Base-by-base conservation (phyloP, 2,113 vertebrate genomes). In the Asarcornis scutulata region DNA sequence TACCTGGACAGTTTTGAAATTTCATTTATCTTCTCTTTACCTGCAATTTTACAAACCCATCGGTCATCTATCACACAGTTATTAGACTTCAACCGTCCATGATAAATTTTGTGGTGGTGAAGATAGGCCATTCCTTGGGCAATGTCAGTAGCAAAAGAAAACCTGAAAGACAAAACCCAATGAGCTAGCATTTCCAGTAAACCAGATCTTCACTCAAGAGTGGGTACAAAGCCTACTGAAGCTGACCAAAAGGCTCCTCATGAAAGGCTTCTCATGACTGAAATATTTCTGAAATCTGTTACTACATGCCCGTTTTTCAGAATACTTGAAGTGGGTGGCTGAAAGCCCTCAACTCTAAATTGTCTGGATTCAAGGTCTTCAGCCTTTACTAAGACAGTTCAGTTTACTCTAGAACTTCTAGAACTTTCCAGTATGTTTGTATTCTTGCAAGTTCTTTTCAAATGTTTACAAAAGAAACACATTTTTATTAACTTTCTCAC, bases 11-110 rank as follows among this genome's bases (percentile, higher is more conserved):
- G 10, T 58, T 89, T 27, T 27, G 9, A 78, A 69, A 32, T 7
- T 22, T 53, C 86, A 5, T 59, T 83, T 73, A 34, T 60, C 3
- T 89, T 67, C 18, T 60, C 8, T 85, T 96, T 96, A 98, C 98
- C 98, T 97, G 98, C 97, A 96, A 99, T 98, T 97, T 99, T 99
- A 96, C 98, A 99, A 94, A 98, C 98, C 98, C 98, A 99, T 87
- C 97, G 97, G 92, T 98, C 98, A 75, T 99, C 98, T 53, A 98
- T 96, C 18, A 99, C 98, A 83, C 98, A 99, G 96, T 99, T 99
- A 11, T 92, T 94, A 17, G 98, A 99, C 83, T 98, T 99, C 59
- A 99, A 91, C 26, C 96, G 97, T 32, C 98, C 97, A 13, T 98
- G 98, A 85, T 97, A 99, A 83, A 99, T 97, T 95, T 96, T 97